phyloP scores from a whole-genome alignment of 2,113 vertebrate species.

The Gobiocypris rarus region DNA sequence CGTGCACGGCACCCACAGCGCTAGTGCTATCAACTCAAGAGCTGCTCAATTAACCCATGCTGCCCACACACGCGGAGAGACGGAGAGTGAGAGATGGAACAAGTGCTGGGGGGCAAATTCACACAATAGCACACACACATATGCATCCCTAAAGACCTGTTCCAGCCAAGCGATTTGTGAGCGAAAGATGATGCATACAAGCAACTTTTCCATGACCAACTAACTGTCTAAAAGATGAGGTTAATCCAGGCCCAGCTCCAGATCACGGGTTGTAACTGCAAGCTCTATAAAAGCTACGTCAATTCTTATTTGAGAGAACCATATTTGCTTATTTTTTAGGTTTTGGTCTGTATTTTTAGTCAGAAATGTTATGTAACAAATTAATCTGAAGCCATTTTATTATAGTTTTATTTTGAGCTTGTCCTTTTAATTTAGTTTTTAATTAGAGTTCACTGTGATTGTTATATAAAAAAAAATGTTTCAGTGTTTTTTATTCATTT shows the following conservation, averaged over 20 bases:
- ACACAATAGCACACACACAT: conserved; percentile 30
- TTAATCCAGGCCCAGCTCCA: conserved; percentile 12
- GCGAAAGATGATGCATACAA: background rate
- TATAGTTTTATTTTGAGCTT: background rate
- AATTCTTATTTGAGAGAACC: too few relatives aligned
- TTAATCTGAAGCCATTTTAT: background rate
- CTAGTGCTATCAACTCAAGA: conserved; percentile 53
- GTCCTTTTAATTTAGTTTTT: background rate
- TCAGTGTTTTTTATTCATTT: background rate
- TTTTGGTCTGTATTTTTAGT: background rate
- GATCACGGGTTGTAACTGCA: background rate
- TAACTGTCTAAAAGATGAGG: background rate
- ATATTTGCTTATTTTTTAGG: background rate
- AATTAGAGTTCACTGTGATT: background rate
- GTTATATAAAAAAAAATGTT: too few relatives aligned
- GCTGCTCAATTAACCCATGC: conserved; percentile 56
- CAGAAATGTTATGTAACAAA: background rate
- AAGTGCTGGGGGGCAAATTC: conserved; percentile 9
- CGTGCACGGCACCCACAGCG: conserved; percentile 29
- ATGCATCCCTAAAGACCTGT: background rate
- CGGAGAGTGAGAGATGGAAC: background rate
- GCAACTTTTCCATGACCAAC: background rate
- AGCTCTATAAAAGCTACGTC: conserved; percentile 2
- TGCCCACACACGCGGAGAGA: conserved; percentile 42
- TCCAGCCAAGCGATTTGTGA: conserved; percentile 15